phyloP scores from a whole-genome alignment of 2,797 vertebrate species.

The Manis pentadactyla region DNA sequence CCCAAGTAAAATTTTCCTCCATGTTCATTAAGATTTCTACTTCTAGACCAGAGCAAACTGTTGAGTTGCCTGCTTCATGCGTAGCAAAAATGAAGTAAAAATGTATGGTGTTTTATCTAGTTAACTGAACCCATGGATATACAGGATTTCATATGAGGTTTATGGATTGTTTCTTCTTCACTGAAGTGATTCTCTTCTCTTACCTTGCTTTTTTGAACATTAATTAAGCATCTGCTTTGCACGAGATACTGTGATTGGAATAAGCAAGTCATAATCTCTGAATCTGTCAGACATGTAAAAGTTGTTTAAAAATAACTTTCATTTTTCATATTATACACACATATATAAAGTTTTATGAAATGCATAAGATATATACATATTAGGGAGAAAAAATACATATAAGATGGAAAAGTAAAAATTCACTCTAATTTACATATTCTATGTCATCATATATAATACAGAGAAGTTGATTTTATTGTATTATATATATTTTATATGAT shows the following conservation, averaged over 20 bases:
- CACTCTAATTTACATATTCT: background rate
- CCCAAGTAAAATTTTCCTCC: background rate
- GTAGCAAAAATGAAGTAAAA: too few relatives aligned
- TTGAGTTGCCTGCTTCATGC: background rate
- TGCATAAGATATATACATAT: background rate
- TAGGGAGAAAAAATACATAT: background rate
- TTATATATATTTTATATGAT: background rate
- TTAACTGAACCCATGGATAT: rapidly evolving
- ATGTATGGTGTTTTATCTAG: rapidly evolving
- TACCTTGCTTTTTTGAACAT: background rate
- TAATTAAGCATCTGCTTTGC: background rate
- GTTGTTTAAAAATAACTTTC: background rate
- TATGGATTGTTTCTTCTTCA: background rate
- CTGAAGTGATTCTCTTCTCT: background rate
- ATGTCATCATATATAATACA: background rate
- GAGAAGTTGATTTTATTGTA: background rate
- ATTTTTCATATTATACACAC: background rate
- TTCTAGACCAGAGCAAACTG: background rate
- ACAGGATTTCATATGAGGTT: background rate
- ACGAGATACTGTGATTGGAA: background rate
- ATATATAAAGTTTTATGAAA: too few relatives aligned
- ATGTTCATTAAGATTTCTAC: background rate
- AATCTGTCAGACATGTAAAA: background rate
- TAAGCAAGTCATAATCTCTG: background rate
- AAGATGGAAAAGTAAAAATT: slow-evolving; percentile 1